Percentiles rank a stretch among this genome's conserved stretches.
Conservation (phyloP, 2,797 vertebrate genomes). For the Cephalopachus bancanus region DNA sequence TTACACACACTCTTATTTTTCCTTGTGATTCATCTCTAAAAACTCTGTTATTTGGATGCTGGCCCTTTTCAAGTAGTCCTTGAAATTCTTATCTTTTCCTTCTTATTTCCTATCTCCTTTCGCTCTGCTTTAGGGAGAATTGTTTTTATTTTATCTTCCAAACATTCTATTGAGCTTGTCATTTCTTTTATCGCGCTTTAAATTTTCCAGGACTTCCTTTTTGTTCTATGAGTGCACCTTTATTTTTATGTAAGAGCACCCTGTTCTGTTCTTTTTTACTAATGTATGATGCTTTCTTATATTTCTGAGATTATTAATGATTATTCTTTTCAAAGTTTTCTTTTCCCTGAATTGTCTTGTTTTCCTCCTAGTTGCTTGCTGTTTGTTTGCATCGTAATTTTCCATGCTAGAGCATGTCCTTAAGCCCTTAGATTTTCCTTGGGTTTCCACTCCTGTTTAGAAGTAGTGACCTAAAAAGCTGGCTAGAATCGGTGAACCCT, state of each 20-base stretch:
- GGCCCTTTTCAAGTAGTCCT: neutral
- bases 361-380: neutral
- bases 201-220: slow-evolving; percentile 1
- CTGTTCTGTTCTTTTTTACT: slow-evolving; percentile 2
- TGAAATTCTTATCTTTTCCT: slow-evolving; percentile 35
- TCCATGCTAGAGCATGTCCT: neutral
- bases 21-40: neutral
- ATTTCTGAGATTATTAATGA: slow-evolving; percentile 47
- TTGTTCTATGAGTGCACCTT: neutral
- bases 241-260: neutral
- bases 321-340: neutral
- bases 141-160: slow-evolving; percentile 15
- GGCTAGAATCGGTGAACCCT: neutral
- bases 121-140: neutral
- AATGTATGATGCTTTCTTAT: neutral
- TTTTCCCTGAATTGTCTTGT: slow-evolving; percentile 34
- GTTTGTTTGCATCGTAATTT: neutral
- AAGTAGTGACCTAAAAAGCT: neutral
- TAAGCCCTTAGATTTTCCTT: neutral
- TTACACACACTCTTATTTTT: neutral
- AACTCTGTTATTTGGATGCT: neutral
- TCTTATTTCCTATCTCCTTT: neutral
- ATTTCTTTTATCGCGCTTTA: neutral
- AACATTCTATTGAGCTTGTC: neutral
- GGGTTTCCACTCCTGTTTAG: neutral